Evolutionary conservation across 2,797 vertebrate species (phyloP).

Genomic region (Alosa sapidissima): DNA sequence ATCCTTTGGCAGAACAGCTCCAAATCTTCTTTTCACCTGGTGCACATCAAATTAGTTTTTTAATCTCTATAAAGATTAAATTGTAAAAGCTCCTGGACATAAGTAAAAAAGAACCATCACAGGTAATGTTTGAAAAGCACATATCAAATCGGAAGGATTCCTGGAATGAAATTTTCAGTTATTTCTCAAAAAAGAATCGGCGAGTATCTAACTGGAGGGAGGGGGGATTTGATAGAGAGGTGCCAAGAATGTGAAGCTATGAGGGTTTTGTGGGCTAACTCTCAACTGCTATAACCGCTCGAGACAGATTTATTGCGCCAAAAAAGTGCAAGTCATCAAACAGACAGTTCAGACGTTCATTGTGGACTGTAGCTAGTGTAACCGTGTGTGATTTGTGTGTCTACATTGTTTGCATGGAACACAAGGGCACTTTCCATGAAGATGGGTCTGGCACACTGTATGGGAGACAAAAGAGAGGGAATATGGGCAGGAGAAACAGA

Average conservation of each 20-base stretch:
- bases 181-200: background rate
- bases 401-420: constrained; percentile 11
- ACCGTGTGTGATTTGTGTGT: constrained; percentile 19
- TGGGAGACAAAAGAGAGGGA: background rate
- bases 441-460: background rate
- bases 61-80: background rate
- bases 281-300: constrained; percentile 12
- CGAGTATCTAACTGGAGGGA: background rate
- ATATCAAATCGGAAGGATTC: background rate
- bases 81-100: background rate
- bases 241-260: constrained; percentile 1
- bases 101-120: background rate
- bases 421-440: constrained; percentile 15
- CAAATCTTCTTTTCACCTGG: background rate
- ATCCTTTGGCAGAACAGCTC: background rate
- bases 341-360: constrained; percentile 13
- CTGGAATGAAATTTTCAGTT: constrained; percentile 13
- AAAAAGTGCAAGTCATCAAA: constrained; percentile 23
- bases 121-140: background rate
- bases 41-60: background rate
- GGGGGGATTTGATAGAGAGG: constrained; percentile 3
- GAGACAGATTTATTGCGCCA: constrained; percentile 9
- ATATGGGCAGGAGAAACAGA: background rate
- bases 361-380: constrained; percentile 8
- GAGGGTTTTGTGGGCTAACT: constrained; percentile 17